Evolutionary conservation across 2,888 invertebrate species (phyloP).

Genomic region (Eumacrocentrus americanus): DNA sequence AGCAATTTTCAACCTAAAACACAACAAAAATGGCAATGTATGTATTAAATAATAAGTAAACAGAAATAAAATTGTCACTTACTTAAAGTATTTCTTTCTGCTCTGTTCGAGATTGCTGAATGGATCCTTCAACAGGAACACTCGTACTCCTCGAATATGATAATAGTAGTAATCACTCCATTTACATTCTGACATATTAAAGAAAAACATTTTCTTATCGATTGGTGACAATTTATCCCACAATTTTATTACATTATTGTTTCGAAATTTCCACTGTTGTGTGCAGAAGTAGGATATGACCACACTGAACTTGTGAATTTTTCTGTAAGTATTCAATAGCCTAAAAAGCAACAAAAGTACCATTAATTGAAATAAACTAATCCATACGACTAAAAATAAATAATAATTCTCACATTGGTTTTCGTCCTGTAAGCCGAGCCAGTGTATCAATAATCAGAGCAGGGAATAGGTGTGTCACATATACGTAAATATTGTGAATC

Average conservation of each 20-base stretch:
- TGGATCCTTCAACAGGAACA: slow-evolving; percentile 79
- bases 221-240: slow-evolving; percentile 66
- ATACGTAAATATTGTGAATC: slow-evolving; percentile 63
- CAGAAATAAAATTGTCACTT: slow-evolving; percentile 21
- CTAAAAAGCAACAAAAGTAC: slow-evolving; percentile 64
- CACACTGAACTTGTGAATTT: slow-evolving; percentile 74
- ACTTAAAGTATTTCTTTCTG: slow-evolving; percentile 59
- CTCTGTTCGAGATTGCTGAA: slow-evolving; percentile 71
- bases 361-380: background rate
- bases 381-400: background rate
- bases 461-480: slow-evolving; percentile 68
- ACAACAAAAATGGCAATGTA: slow-evolving; percentile 26
- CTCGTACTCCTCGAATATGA: slow-evolving; percentile 73
- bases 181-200: slow-evolving; percentile 71
- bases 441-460: slow-evolving; percentile 66
- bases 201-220: slow-evolving; percentile 72
- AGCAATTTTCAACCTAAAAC: slow-evolving; percentile 44
- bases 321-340: slow-evolving; percentile 73
- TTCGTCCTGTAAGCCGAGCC: slow-evolving; percentile 64
- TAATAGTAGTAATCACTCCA: slow-evolving; percentile 75
- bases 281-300: slow-evolving; percentile 79
- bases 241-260: slow-evolving; percentile 67
- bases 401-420: slow-evolving; percentile 66
- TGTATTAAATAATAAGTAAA: slow-evolving; percentile 11
- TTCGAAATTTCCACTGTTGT: slow-evolving; percentile 76